These are phyloP conservation scores for Drosophila santomea DNA, from an alignment of 1,140 invertebrate species.

Conservation along the genomic window DNA sequence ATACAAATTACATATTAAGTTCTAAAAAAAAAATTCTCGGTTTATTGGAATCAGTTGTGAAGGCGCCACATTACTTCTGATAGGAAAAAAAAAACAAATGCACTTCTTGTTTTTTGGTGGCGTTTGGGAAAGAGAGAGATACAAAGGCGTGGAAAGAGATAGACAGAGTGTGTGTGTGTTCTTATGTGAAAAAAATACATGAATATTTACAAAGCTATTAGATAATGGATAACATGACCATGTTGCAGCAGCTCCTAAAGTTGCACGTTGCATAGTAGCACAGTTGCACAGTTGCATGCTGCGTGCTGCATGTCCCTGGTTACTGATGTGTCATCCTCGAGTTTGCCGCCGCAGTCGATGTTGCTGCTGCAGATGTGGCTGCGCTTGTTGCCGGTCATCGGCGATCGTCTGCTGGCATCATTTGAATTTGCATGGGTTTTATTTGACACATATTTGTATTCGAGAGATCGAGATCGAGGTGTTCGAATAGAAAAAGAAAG, in stretches of 20 bases:
- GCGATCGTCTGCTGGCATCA: constrained; percentile 53
- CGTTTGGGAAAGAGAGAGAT: background rate
- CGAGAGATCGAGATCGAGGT: background rate
- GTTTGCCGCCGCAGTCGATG: constrained; percentile 18
- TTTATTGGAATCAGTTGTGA: background rate
- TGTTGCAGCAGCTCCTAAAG: constrained; percentile 10
- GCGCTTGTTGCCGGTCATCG: constrained; percentile 64
- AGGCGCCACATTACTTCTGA: background rate
- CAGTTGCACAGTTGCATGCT: constrained; percentile 3
- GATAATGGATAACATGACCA: constrained; percentile 7
- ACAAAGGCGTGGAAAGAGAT: background rate
- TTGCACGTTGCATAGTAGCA: background rate
- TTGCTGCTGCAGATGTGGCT: constrained; percentile 8
- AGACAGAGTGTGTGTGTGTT: background rate
- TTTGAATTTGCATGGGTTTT: constrained; percentile 9
- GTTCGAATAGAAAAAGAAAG: constrained; percentile 27
- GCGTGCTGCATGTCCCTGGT: constrained; percentile 18
- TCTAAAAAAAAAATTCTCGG: constrained; percentile 47
- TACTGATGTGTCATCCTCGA: constrained; percentile 42
- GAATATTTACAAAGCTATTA: constrained; percentile 36
- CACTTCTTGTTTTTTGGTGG: background rate
- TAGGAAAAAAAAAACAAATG: constrained; percentile 11
- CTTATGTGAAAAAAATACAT: constrained; percentile 7
- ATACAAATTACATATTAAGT: constrained; percentile 43
- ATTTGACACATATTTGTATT: constrained; percentile 13